Percentiles rank a stretch among this genome's conserved stretches.
Conservation (phyloP, 2,797 vertebrate species). For the Gymnoscopelus microlampas region DNA sequence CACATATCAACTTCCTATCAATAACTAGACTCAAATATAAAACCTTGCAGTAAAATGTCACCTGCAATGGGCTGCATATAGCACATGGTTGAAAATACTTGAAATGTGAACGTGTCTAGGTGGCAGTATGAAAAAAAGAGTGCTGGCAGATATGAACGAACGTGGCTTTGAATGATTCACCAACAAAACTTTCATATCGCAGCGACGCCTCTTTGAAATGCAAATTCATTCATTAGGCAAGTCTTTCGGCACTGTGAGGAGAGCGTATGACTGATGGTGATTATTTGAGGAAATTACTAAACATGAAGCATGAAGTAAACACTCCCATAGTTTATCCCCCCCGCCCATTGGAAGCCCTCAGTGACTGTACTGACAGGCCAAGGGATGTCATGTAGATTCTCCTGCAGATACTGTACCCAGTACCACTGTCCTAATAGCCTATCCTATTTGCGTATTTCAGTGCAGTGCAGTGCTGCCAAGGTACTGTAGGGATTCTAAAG, state of each 20-base stretch:
- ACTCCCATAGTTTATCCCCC: background rate
- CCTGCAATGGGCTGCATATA: conserved; percentile 11
- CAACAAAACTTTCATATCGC: background rate
- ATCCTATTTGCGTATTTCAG: background rate
- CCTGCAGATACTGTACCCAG: background rate
- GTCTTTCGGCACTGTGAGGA: conserved; percentile 3
- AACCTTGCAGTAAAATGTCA: background rate
- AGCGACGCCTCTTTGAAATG: conserved; percentile 25
- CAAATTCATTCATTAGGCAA: conserved; percentile 24
- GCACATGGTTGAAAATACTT: background rate
- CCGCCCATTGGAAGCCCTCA: background rate
- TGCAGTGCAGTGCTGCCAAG: background rate
- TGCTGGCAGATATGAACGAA: conserved; percentile 7
- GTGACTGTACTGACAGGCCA: background rate
- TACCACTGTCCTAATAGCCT: background rate
- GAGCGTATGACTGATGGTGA: conserved; percentile 13
- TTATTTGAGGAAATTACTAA: background rate
- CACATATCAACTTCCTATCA: too few relatives aligned
- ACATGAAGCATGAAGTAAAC: background rate
- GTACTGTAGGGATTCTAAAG: background rate
- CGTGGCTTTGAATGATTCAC: background rate
- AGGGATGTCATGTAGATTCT: background rate
- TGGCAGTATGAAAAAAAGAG: background rate
- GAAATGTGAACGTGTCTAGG: background rate
- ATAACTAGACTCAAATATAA: too few relatives aligned